These are phyloP conservation scores for Bombus impatiens DNA, from an alignment of 1,140 invertebrate species.

Conservation along the genomic window DNA sequence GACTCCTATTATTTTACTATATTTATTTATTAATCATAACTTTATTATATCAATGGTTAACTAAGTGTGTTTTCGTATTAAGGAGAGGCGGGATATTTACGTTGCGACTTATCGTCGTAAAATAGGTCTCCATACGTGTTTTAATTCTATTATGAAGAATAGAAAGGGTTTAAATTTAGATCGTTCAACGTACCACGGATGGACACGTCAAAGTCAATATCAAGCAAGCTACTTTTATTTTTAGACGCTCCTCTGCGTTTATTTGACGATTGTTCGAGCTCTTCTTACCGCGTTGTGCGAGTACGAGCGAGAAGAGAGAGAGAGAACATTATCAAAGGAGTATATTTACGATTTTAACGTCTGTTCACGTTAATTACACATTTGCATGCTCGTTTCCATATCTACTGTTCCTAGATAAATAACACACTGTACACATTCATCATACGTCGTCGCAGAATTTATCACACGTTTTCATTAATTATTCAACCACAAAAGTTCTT, in stretches of 20 bases:
- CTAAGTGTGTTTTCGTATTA: no score
- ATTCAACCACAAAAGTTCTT: constrained; percentile 31
- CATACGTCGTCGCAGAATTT: constrained; percentile 1
- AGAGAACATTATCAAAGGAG: background rate
- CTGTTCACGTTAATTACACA: constrained; percentile 23
- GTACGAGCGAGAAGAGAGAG: background rate
- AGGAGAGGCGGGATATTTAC: no score
- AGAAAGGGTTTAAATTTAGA: no score
- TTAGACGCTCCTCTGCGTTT: background rate
- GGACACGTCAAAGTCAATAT: background rate
- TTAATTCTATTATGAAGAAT: no score
- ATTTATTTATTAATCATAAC: no score
- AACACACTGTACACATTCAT: constrained; percentile 19
- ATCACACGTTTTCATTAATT: constrained; percentile 35
- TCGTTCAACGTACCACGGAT: no score
- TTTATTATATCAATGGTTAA: no score
- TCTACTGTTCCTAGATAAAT: background rate
- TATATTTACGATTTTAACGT: background rate
- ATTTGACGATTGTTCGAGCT: background rate
- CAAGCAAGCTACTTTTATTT: background rate
- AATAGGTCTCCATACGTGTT: no score
- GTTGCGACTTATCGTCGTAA: no score
- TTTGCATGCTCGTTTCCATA: constrained; percentile 14
- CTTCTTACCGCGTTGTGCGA: no score
- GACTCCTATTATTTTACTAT: no score